phyloP scores from a whole-genome alignment of 1,140 invertebrate species.

The Philopotamus ludificatus region DNA sequence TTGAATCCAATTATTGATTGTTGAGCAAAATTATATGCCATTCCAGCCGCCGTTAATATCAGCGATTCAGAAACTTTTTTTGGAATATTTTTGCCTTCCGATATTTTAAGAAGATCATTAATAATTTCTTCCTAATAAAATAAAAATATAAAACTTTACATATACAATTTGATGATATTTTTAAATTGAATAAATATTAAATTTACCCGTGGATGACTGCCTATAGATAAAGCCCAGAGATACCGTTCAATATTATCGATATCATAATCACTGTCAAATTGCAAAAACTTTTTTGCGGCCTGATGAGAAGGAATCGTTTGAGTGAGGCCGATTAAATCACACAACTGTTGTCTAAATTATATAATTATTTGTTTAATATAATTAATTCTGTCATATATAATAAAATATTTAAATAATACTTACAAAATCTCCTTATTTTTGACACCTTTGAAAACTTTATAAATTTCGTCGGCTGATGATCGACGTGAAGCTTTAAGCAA shows the following conservation, averaged over 20 bases:
- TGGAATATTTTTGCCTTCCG: slow-evolving; percentile 53
- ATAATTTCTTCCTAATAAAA: slow-evolving; percentile 56
- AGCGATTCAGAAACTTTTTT: slow-evolving; percentile 65
- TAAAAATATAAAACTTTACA: slow-evolving; percentile 16
- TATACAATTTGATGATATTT: slow-evolving; percentile 28
- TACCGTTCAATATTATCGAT: slow-evolving; percentile 68
- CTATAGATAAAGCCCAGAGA: slow-evolving; percentile 68
- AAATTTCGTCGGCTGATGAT: slow-evolving; percentile 60
- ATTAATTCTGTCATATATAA: slow-evolving; percentile 1
- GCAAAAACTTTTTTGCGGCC: slow-evolving; percentile 65
- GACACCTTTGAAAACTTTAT: slow-evolving; percentile 59
- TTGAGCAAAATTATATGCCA: slow-evolving; percentile 55
- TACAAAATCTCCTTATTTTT: slow-evolving; percentile 58
- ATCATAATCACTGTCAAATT: slow-evolving; percentile 58
- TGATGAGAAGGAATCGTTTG: slow-evolving; percentile 67
- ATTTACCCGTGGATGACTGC: slow-evolving; percentile 58
- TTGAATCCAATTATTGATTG: slow-evolving; percentile 32
- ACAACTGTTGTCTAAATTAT: slow-evolving; percentile 60
- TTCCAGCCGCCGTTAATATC: slow-evolving; percentile 63
- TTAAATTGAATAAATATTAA: not conserved
- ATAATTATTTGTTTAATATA: slow-evolving; percentile 13
- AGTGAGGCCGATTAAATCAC: slow-evolving; percentile 68
- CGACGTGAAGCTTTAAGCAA: slow-evolving; percentile 61
- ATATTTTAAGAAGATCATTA: slow-evolving; percentile 58
- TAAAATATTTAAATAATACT: slow-evolving; percentile 40